Evolutionary conservation across 35 echinoderm and acorn worm genomes (phyloP).

Genomic region (Strongylocentrotus purpuratus): DNA sequence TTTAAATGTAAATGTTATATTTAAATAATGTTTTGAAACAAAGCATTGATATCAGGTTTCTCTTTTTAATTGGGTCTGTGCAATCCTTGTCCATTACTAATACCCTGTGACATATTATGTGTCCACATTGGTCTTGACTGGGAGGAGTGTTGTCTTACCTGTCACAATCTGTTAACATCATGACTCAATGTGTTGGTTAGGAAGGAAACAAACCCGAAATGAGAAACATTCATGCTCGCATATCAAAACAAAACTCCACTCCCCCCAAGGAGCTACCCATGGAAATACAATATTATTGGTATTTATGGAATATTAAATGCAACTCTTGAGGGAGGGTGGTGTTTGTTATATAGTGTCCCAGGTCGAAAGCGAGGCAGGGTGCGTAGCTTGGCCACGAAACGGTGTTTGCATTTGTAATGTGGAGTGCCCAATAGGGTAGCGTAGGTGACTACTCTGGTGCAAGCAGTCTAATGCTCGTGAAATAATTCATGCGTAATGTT

Average conservation of each 20-base stretch:
- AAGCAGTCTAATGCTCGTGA: constrained; percentile 22
- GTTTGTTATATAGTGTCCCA: not conserved
- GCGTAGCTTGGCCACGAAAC: not conserved
- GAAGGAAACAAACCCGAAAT: not conserved
- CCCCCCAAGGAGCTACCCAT: not conserved
- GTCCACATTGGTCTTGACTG: not conserved
- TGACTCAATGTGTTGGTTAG: not conserved
- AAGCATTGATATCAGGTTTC: not conserved
- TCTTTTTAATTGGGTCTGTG: not conserved
- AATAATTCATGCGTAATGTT: constrained; percentile 46
- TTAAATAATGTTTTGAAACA: not conserved
- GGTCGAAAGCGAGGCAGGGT: not conserved
- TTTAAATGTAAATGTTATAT: not conserved
- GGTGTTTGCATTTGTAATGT: constrained; percentile 37
- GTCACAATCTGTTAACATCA: not conserved
- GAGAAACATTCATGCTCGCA: not conserved
- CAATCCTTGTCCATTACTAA: not conserved
- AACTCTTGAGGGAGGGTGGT: not conserved
- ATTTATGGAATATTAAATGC: constrained; percentile 36
- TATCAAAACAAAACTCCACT: not conserved
- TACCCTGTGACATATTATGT: not conserved
- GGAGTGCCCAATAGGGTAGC: not conserved
- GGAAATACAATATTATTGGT: constrained; percentile 36
- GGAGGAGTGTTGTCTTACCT: not conserved
- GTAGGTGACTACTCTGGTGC: not conserved